phyloP scores from a whole-genome alignment of 2,888 invertebrate genomes.

The Candidula unifasciata region DNA sequence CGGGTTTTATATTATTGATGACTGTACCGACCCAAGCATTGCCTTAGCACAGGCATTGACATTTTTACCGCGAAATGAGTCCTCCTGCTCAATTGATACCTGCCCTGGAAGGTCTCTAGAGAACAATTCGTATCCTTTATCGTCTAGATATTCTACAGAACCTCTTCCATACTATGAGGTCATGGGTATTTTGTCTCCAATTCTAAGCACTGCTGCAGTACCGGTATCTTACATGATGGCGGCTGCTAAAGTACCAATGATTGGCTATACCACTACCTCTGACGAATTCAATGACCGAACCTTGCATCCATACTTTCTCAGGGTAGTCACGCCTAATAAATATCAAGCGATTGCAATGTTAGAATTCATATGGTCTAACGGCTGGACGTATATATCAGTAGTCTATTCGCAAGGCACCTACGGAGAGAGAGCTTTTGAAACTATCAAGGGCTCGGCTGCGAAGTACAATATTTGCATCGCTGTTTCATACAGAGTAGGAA shows the following conservation, averaged over 20 bases:
- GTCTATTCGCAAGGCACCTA: slow-evolving; percentile 84
- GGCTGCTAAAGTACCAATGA: slow-evolving; percentile 24
- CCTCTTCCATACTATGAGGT: slow-evolving; percentile 55
- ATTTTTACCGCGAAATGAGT: neutral
- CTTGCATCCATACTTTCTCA: slow-evolving; percentile 65
- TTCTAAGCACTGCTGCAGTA: slow-evolving; percentile 59
- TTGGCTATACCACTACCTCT: slow-evolving; percentile 61
- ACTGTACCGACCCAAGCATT: slow-evolving; percentile 14
- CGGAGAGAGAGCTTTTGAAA: slow-evolving; percentile 61
- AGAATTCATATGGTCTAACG: slow-evolving; percentile 71
- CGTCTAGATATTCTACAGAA: neutral
- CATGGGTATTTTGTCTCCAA: slow-evolving; percentile 63
- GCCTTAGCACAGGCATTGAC: slow-evolving; percentile 26
- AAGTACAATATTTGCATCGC: slow-evolving; percentile 61
- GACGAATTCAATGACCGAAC: slow-evolving; percentile 62
- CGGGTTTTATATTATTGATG: slow-evolving; percentile 19
- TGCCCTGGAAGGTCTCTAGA: neutral
- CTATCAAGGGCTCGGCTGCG: slow-evolving; percentile 53
- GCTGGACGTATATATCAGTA: slow-evolving; percentile 87
- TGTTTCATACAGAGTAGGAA: slow-evolving; percentile 49
- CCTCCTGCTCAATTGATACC: neutral
- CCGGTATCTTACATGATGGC: slow-evolving; percentile 59
- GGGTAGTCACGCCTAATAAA: slow-evolving; percentile 65
- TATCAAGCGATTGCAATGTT: slow-evolving; percentile 63
- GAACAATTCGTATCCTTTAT: neutral